Base-by-base conservation (phyloP, 30 jellyfish, hydroid and myxozoan species). In the Aurelia aurita complex sp. Pacific region DNA sequence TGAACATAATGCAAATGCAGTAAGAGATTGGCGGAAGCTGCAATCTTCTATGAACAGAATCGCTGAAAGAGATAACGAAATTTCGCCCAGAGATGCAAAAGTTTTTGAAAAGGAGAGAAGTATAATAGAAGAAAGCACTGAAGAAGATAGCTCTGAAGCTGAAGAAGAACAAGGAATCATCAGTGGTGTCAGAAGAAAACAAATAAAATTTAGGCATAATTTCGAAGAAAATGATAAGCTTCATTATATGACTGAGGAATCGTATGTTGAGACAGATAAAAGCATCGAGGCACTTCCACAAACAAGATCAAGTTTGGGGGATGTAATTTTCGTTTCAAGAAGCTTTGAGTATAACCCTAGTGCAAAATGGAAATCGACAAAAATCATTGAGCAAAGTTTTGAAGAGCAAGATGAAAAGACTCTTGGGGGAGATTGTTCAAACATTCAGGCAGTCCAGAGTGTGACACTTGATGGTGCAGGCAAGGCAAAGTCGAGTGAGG, bases 271-370 rank as follows among this genome's bases (percentile, higher is more conserved):
- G 2, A 43, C 68, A 1, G 80, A 66, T 2, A 64, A 71, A 55
- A 2, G 68, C 40, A 75, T 79, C 14, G 55, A 64, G 81, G 89
- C 89, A 15, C 68, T 77, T 12, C 79, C 88, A 61, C 32, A 18
- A 15, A 23, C 16, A 19, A 40, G 2, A 57, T 19, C 52, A 12
- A 62, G 69, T 71, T n/a, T 51, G 17, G 74, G 36, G 63, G 85
- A 55, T 17, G 75, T 59, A 2, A 51, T 77, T 19, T 32, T 64
- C 10, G 88, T 77, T n/a, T 51, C 68, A 61, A 62, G 88, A 43
- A 77, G 69, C 55, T 77, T 34, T 64, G 88, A 77, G 78, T 77
- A 61, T 40, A n/a, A 64, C 63, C 18, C 65, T 10, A 64, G 19
- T 61, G 55, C 7, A 5, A 51, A 12, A 8, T 32, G 29, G 54